Conservation (phyloP, 1,140 invertebrate genomes). For the Drosophila nasuta region DNA sequence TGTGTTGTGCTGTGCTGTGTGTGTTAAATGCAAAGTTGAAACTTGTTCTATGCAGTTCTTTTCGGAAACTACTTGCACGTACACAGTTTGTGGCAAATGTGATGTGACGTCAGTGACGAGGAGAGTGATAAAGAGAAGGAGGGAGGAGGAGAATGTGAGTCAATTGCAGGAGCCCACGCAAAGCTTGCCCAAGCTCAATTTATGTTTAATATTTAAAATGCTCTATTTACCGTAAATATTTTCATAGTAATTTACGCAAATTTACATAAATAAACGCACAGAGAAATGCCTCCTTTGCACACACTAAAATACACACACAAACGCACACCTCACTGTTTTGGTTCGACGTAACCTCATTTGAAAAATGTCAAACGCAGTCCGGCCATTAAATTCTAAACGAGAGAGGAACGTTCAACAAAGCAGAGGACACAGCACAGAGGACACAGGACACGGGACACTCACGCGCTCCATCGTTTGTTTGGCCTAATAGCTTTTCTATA, state of each 20-base stretch:
- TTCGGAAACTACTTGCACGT: constrained; percentile 39
- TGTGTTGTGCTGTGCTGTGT: not conserved
- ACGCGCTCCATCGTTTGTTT: constrained; percentile 63
- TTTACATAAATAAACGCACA: constrained; percentile 74
- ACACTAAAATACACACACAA: not conserved
- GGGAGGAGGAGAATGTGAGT: constrained; percentile 2
- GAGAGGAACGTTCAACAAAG: constrained; percentile 16
- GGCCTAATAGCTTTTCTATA: constrained; percentile 82
- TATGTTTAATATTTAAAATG: constrained; percentile 76
- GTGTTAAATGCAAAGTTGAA: constrained; percentile 67
- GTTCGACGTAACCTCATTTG: constrained; percentile 69
- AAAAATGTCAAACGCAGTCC: constrained; percentile 77
- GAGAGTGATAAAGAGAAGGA: not conserved
- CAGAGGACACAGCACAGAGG: constrained; percentile 5
- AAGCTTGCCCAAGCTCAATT: constrained; percentile 52
- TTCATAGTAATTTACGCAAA: constrained; percentile 79
- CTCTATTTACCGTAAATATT: constrained; percentile 81
- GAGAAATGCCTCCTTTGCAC: constrained; percentile 11
- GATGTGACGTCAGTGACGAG: constrained; percentile 5
- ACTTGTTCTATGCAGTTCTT: constrained; percentile 53
- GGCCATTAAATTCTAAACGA: constrained; percentile 59
- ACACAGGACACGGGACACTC: constrained; percentile 11
- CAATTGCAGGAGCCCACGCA: constrained; percentile 27
- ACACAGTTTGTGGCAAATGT: constrained; percentile 62
- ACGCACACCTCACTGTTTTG: constrained; percentile 31